Percentiles rank a stretch among this genome's conserved stretches.
Conservation (phyloP, 2,113 vertebrate genomes). For the Microtus pennsylvanicus region DNA sequence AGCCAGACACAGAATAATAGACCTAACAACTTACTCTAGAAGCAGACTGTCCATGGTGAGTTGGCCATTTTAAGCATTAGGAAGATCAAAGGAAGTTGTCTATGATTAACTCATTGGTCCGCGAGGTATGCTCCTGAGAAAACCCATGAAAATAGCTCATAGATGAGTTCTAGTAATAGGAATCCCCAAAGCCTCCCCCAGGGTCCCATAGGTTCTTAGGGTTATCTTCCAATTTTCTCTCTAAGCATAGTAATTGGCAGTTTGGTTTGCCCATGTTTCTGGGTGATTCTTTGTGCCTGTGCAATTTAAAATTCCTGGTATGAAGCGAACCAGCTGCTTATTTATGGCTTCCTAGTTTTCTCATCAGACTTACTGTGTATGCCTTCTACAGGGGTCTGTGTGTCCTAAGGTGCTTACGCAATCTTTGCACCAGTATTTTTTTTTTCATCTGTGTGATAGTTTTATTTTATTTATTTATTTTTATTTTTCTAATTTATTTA, state of each 20-base stretch:
- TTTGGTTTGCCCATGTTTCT: not conserved
- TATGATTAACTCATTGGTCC: not conserved
- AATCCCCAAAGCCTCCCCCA: not conserved
- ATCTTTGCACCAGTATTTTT: not conserved
- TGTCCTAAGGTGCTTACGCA: slow-evolving; percentile 44
- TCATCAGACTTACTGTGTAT: slow-evolving; percentile 30
- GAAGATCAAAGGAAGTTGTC: not conserved
- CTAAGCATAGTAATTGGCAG: not conserved
- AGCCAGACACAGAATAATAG: not conserved
- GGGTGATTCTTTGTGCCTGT: not conserved
- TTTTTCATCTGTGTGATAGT: no score
- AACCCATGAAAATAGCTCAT: not conserved
- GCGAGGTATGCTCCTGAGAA: not conserved
- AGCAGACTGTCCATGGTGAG: not conserved
- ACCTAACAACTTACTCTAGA: not conserved
- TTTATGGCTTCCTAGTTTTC: slow-evolving; percentile 66
- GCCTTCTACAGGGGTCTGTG: slow-evolving; percentile 43
- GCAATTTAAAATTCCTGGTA: slow-evolving; percentile 48
- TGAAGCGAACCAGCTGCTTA: slow-evolving; percentile 39
- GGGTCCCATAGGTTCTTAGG: not conserved
- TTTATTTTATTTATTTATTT: no score
- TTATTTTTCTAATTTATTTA: no score
- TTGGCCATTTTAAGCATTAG: not conserved
- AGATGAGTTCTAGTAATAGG: not conserved
- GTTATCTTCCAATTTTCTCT: not conserved